Evolutionary conservation across 2,797 vertebrate species (phyloP), one percentile per base, ranked within the genome.

Genomic region (Malurus splendens): DNA sequence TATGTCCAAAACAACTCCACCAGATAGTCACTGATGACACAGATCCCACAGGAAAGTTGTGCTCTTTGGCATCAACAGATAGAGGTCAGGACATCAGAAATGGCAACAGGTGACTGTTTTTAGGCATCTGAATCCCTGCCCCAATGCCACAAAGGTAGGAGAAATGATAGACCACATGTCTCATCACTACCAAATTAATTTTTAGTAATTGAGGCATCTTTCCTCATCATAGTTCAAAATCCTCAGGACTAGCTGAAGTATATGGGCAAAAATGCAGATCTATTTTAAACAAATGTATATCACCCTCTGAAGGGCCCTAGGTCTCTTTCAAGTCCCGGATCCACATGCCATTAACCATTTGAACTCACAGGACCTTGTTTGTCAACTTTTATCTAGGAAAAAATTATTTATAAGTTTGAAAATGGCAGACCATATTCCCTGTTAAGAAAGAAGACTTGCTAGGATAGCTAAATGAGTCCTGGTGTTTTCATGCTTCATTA

Each of bases 281-380:
- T 2, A 1, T 56, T 66, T 57, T 1, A 6, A 47, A 80, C 59
- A 61, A 30, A 2, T 1, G 2, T 38, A 4, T 30, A 20, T 17
- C 41, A 83, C 8, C 15, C 12, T n/a, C 14, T 60, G n/a, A 64
- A 48, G 24, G 54, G 12, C 11, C 11, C 10, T 28, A 45, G 24
- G 4, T 57, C 17, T 79, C 17, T 33, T 73, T 71, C 36, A 48
- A 38, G 17, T 65, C 17, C 19, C 9, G 4, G 38, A 18, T 28
- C 8, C 55, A 18, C 13, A 10, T 0, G 0, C 16, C 18, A 25
- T 70, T 33, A 33, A 5, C 7, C 22, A 41, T 52, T 36, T 71
- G 24, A 82, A 54, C 27, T 57, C 33, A 50, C 5, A 44, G 44
- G 16, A 50, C 11, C 4, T 30, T 23, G 12, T 56, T 51, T 56